Evolutionary conservation across 2,888 invertebrate genomes (phyloP).

Genomic region (Macrosoma leucophasiata): DNA sequence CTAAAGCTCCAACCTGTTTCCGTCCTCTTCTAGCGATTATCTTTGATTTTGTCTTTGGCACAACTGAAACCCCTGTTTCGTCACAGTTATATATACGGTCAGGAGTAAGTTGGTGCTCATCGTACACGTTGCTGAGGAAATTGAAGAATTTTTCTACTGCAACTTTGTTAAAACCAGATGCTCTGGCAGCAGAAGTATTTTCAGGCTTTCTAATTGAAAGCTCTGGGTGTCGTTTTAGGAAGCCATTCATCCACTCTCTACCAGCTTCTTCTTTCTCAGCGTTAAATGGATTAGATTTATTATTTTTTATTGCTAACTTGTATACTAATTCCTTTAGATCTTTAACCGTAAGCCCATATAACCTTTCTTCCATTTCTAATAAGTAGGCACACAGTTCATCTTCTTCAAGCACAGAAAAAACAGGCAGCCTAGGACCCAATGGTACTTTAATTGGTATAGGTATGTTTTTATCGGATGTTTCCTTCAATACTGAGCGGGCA

Average conservation of each 20-base stretch:
- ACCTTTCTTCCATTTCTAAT: conserved; percentile 19
- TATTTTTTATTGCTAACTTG: conserved; percentile 30
- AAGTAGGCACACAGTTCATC: conserved; percentile 14
- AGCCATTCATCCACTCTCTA: conserved; percentile 35
- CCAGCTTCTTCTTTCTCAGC: conserved; percentile 30
- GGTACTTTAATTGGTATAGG: conserved; percentile 8
- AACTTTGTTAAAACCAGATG: conserved; percentile 36
- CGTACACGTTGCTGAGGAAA: conserved; percentile 19
- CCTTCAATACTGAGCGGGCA: conserved; percentile 8
- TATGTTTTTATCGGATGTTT: conserved; percentile 4
- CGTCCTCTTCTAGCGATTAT: conserved; percentile 28
- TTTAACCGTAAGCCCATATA: conserved; percentile 24
- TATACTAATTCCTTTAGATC: conserved; percentile 28
- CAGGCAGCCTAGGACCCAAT: conserved; percentile 9
- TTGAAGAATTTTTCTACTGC: conserved; percentile 24
- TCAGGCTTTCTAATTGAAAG: conserved; percentile 27
- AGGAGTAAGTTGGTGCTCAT: conserved; percentile 27
- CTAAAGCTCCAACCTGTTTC: conserved; percentile 30
- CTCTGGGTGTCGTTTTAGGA: conserved; percentile 28
- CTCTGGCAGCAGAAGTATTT: conserved; percentile 32
- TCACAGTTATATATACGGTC: conserved; percentile 33
- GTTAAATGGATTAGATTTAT: conserved; percentile 32
- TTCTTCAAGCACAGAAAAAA: conserved; percentile 16
- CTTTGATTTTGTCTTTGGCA: conserved; percentile 27
- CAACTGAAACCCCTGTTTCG: conserved; percentile 32